These are phyloP conservation scores for Rhadinocentrus ornatus DNA, from an alignment of 2,797 vertebrate species.

Conservation along the genomic window DNA sequence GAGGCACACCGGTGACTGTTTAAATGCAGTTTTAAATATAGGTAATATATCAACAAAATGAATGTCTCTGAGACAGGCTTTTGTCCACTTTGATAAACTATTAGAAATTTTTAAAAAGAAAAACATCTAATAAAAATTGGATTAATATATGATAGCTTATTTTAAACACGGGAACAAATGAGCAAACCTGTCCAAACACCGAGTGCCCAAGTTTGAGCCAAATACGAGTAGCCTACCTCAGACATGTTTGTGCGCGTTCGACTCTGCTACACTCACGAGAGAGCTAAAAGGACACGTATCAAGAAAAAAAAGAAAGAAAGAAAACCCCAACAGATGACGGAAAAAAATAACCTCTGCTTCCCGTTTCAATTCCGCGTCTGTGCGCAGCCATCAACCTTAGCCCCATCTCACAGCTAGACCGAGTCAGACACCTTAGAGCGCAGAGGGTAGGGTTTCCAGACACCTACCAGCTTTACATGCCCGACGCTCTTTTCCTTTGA, in stretches of 20 bases:
- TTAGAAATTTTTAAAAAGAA: neutral
- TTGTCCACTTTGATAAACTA: neutral
- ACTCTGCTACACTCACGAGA: conserved; percentile 36
- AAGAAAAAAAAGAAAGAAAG: conserved; percentile 33
- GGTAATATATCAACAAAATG: neutral
- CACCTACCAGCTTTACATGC: conserved; percentile 86
- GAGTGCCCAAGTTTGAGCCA: conserved; percentile 37
- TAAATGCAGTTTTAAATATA: neutral
- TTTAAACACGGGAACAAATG: neutral
- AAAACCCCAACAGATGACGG: conserved; percentile 34
- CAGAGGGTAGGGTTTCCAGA: conserved; percentile 56
- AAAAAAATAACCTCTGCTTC: conserved; percentile 32
- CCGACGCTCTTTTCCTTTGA: conserved; percentile 79
- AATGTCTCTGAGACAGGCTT: neutral
- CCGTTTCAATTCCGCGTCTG: conserved; percentile 22
- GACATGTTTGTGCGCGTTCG: conserved; percentile 39
- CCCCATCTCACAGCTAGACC: conserved; percentile 27
- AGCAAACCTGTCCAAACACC: neutral
- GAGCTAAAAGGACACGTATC: conserved; percentile 9
- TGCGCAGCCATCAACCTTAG: conserved; percentile 43
- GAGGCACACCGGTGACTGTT: neutral
- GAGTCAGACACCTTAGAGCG: conserved; percentile 45
- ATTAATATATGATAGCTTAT: neutral
- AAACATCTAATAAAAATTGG: neutral
- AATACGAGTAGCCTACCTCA: conserved; percentile 44